These are phyloP conservation scores for Platygyra sinensis DNA, from an alignment of 64 coral and sea anemone species.

Conservation along the genomic window DNA sequence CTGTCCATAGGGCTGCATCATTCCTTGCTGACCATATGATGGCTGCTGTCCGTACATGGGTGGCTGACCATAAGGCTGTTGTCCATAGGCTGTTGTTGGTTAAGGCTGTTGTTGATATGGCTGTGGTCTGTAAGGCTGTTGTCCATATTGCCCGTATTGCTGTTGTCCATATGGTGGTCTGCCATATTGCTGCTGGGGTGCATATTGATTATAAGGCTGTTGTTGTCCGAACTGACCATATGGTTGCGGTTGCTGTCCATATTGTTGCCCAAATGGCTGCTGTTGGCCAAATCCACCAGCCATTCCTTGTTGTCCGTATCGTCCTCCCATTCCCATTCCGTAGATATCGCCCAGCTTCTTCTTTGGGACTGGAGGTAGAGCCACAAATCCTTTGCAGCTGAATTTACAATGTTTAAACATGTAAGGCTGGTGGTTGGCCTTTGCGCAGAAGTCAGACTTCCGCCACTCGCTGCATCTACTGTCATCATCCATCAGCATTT, in stretches of 20 bases:
- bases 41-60: not conserved
- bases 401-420: conserved; percentile 54
- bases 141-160: not conserved
- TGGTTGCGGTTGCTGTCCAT: not conserved
- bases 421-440: conserved; percentile 41
- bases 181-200: not conserved
- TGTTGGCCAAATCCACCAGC: not conserved
- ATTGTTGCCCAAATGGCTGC: conserved; percentile 2
- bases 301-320: not conserved
- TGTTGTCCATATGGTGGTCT: too few relatives aligned
- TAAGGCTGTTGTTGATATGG: not conserved
- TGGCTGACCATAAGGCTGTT: conserved; percentile 1
- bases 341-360: conserved; percentile 17
- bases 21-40: conserved; percentile 23
- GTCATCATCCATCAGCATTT: conserved; percentile 50
- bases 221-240: not conserved
- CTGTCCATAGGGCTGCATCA: conserved; percentile 39
- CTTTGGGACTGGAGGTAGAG: not conserved
- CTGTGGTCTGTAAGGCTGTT: not conserved
- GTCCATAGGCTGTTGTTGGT: not conserved
- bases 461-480: conserved; percentile 50
- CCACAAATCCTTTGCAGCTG: conserved; percentile 42
- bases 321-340: conserved; percentile 35
- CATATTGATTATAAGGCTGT: too few relatives aligned
- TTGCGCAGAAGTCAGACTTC: conserved; percentile 30